Conservation (phyloP, 1,140 invertebrate species). For the Alviniconcha marisindica region DNA sequence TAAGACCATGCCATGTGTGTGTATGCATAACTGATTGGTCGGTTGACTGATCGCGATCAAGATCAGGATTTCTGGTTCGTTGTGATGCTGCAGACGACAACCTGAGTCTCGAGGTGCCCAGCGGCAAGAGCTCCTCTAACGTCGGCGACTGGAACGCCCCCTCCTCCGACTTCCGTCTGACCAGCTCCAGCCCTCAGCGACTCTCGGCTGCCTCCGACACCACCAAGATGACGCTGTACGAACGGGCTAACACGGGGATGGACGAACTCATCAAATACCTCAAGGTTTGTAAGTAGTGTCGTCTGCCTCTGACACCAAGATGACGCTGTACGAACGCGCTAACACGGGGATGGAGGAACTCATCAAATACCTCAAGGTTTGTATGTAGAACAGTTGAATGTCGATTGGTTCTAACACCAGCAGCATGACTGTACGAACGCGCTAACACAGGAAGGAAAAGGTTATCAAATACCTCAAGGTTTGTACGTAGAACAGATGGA, state of each 20-base stretch:
- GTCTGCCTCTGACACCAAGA: not conserved
- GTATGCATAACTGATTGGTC: no score
- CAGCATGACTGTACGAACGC: conserved; percentile 34
- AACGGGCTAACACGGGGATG: conserved; percentile 46
- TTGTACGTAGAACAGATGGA: not conserved
- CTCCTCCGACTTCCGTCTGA: conserved; percentile 41
- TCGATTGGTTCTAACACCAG: conserved; percentile 27
- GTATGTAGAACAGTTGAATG: not conserved
- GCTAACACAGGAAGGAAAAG: conserved; percentile 48
- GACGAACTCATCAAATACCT: conserved; percentile 59
- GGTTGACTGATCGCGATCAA: no score
- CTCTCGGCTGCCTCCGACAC: conserved; percentile 37
- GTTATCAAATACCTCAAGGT: conserved; percentile 53
- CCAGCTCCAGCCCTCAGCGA: conserved; percentile 35
- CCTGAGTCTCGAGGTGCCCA: conserved; percentile 30
- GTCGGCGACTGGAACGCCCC: conserved; percentile 17
- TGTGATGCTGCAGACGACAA: conserved; percentile 34
- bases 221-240: conserved; percentile 29
- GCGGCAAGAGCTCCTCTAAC: conserved; percentile 44
- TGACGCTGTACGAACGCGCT: conserved; percentile 41
- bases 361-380: conserved; percentile 54
- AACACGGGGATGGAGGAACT: conserved; percentile 53
- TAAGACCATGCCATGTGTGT: no score
- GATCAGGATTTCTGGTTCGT: not conserved
- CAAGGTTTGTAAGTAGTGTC: conserved; percentile 36